Evolutionary conservation across 2,797 vertebrate species (phyloP).

Genomic region (Sciurus carolinensis): DNA sequence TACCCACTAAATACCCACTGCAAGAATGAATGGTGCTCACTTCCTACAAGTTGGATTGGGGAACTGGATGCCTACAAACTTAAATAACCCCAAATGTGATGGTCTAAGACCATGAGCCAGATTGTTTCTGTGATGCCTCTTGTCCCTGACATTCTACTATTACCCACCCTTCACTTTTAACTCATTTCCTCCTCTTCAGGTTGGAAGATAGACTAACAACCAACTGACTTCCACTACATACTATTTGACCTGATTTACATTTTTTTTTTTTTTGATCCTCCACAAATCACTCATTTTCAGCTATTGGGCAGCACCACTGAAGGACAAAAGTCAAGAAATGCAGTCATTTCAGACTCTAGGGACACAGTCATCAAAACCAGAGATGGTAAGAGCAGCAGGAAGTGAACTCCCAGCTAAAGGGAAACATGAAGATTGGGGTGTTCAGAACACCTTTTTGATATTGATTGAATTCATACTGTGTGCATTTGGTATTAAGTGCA

Average conservation of each 20-base stretch:
- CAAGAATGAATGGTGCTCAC: neutral
- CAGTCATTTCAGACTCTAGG: neutral
- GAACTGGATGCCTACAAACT: neutral
- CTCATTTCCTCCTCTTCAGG: constrained; percentile 38
- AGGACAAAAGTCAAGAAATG: constrained; percentile 35
- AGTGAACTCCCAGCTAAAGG: constrained; percentile 23
- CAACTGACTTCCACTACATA: neutral
- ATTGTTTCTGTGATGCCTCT: neutral
- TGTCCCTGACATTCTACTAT: constrained; percentile 35
- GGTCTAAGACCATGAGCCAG: neutral
- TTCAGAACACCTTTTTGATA: constrained; percentile 4
- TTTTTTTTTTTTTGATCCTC: neutral
- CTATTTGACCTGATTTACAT: neutral
- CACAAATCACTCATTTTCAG: constrained; percentile 23
- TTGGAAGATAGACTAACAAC: constrained; percentile 18
- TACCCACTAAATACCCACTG: neutral
- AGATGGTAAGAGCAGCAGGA: neutral
- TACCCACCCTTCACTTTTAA: neutral
- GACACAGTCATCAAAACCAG: neutral
- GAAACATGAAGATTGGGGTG: neutral
- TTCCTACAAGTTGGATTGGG: neutral
- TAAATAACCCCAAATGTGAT: neutral
- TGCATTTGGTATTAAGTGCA: constrained; percentile 58
- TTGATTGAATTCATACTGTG: constrained; percentile 38
- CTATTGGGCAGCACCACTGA: neutral